Evolutionary conservation across 1,140 invertebrate species (phyloP), one percentile per base, ranked within the genome.

Genomic region (Parasteatoda tepidariorum): DNA sequence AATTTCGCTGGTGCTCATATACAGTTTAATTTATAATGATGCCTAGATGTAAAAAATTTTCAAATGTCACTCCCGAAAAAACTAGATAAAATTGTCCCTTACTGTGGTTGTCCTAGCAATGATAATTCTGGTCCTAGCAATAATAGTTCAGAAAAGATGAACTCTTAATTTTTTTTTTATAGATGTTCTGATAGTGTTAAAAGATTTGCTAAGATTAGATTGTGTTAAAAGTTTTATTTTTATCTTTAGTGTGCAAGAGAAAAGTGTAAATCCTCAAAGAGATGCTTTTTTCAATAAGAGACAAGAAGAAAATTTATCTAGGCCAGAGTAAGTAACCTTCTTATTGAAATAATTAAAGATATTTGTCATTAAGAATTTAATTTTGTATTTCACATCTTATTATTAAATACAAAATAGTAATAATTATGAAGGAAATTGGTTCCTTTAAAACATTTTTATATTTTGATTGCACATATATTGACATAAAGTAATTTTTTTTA

Each of bases 231-330:
- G 75, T 75, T 57, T 33, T 57, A n/a, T 48, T 62, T 70, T 83
- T 55, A 26, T 74, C 86, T 81, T 24, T 15, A 84, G 88, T 26
- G 84, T 93, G 88, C 91, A 92, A 87, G 93, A 92, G 87, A 91
- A 92, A 83, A 86, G 88, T 78, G 91, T 92, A 87, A 90, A 91
- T 6, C 90, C 90, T 87, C 93, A 95, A 88, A 95, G 94, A 86
- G 94, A 95, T 85, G 92, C 92, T 34, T 96, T 94, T 88, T 96
- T 96, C 87, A 88, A 89, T 3, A 91, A 89, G 87, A 92, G 92
- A 85, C 94, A 95, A 89, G 90, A 90, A 85, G 94, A 96, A 89
- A 96, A 96, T 91, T 91, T 93, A 2, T 88, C 85, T 66, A 90
- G 94, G 87, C 92, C 94, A 84, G 93, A 93, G 94, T 95, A 91